Percentiles rank a stretch among this genome's conserved stretches.
These are phyloP conservation scores for Cyanoramphus novaezelandiae DNA, from an alignment of 2,113 vertebrate genomes.

Conservation along the genomic window DNA sequence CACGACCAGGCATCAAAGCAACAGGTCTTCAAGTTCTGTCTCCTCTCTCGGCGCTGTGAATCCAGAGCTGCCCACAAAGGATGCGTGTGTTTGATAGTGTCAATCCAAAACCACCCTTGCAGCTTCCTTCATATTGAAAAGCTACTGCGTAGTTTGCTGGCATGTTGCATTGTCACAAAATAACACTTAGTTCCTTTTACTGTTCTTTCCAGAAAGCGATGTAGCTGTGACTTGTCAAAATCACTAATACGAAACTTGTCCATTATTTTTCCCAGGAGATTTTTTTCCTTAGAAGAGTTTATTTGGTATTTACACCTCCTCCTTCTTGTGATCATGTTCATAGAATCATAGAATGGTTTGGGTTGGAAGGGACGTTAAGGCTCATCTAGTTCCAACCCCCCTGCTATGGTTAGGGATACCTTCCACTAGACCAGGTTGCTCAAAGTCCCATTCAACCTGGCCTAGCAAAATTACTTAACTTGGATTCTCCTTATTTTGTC, in stretches of 20 bases:
- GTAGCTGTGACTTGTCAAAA: neutral
- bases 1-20: neutral
- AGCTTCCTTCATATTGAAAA: neutral
- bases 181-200: neutral
- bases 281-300: neutral
- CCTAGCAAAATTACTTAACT: neutral
- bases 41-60: rapidly evolving
- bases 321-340: rapidly evolving
- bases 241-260: neutral
- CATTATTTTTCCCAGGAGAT: neutral
- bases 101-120: neutral
- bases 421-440: neutral
- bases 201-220: neutral
- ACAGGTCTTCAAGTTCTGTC: neutral
- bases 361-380: neutral
- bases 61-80: neutral
- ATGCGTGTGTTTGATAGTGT: rapidly evolving
- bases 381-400: rapidly evolving
- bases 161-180: neutral
- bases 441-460: neutral
- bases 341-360: neutral
- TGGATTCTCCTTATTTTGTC: neutral
- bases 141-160: rapidly evolving
- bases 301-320: neutral
- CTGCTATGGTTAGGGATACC: neutral